Percentiles rank a stretch among this genome's conserved stretches.
Evolutionary conservation across 2,113 vertebrate genomes (phyloP).

Genomic region (Speoplatyrhinus poulsoni): DNA sequence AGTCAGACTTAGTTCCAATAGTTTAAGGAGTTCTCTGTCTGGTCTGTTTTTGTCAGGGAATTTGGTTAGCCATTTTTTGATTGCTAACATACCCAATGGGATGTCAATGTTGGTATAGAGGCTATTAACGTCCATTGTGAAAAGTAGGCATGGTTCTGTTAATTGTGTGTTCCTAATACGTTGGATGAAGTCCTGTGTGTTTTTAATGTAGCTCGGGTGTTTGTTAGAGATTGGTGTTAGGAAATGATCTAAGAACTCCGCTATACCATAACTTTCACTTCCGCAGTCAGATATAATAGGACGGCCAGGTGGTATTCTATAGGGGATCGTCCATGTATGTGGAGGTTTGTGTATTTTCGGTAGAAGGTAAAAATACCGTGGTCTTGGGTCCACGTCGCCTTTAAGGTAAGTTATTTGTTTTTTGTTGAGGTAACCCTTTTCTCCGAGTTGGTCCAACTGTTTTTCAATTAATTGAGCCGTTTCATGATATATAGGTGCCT

Average conservation of each 20-base stretch:
- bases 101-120: not conserved
- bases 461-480: not conserved
- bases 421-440: not conserved
- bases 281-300: constrained; percentile 15
- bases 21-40: not conserved
- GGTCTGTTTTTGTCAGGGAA: not conserved
- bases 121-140: constrained; percentile 3
- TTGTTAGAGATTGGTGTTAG: not conserved
- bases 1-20: not conserved
- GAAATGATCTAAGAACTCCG: constrained; percentile 5
- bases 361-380: not conserved
- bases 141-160: not conserved
- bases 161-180: not conserved
- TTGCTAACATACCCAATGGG: not conserved
- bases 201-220: not conserved
- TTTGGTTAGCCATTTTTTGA: not conserved
- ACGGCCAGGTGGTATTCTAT: not conserved
- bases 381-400: not conserved
- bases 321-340: not conserved
- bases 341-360: not conserved
- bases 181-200: constrained; percentile 1
- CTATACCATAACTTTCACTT: not conserved
- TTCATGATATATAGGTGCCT: not conserved
- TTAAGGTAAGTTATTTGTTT: not conserved
- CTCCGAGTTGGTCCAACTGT: fast-evolving